Evolutionary conservation across 1,140 invertebrate genomes (phyloP).

Genomic region (Heliconius congener): DNA sequence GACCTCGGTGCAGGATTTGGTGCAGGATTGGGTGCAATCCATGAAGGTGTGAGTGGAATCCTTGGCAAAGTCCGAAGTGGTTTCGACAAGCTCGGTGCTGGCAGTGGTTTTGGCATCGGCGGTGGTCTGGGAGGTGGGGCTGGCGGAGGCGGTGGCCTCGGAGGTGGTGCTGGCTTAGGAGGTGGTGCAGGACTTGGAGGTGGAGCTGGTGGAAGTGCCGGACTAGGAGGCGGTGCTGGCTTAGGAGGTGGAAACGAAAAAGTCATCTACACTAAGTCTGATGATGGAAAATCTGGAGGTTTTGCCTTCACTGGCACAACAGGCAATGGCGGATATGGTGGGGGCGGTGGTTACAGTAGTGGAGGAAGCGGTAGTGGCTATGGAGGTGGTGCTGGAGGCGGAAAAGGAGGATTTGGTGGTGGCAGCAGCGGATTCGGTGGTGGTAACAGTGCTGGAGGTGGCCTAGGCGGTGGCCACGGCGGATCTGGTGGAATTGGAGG

Average conservation of each 20-base stretch:
- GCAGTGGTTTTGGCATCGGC: constrained; percentile 42
- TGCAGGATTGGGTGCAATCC: constrained; percentile 49
- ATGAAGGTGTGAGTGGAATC: constrained; percentile 50
- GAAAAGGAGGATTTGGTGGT: constrained; percentile 39
- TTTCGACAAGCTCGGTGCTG: constrained; percentile 36
- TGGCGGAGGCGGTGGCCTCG: constrained; percentile 48
- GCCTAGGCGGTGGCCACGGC: constrained; percentile 29
- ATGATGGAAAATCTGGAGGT: constrained; percentile 63
- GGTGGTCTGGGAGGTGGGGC: constrained; percentile 44
- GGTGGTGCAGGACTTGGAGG: constrained; percentile 41
- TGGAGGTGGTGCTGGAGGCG: constrained; percentile 38
- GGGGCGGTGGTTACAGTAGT: constrained; percentile 41
- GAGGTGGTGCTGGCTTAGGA: constrained; percentile 63
- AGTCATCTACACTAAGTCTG: constrained; percentile 50
- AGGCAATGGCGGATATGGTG: constrained; percentile 44
- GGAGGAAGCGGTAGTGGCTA: constrained; percentile 34
- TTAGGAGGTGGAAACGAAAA: constrained; percentile 49
- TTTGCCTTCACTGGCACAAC: constrained; percentile 56
- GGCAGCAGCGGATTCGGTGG: constrained; percentile 32
- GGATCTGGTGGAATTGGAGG: constrained; percentile 48
- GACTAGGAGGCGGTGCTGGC: constrained; percentile 58
- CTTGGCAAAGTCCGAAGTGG: constrained; percentile 45
- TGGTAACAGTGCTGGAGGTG: constrained; percentile 45
- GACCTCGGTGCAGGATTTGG: constrained; percentile 44
- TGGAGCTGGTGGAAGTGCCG: constrained; percentile 58